phyloP scores from a whole-genome alignment of 2,888 invertebrate species.

The Proisotoma minuta region DNA sequence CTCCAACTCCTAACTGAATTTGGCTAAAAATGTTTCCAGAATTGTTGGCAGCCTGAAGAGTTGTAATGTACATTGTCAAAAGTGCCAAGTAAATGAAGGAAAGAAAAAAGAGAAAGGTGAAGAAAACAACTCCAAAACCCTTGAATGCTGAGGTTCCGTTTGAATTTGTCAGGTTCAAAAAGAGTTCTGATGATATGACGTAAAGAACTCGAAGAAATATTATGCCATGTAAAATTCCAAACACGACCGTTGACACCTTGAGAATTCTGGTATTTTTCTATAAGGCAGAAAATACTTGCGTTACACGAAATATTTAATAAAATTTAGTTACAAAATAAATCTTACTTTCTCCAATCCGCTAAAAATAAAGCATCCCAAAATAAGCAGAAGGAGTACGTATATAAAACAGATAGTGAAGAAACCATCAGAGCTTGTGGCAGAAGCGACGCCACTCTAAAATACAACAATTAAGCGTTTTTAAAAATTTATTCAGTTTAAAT shows the following conservation, averaged over 20 bases:
- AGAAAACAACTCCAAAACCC: conserved; percentile 8
- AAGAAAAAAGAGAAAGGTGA: conserved; percentile 9
- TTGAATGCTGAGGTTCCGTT: not conserved
- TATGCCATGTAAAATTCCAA: conserved; percentile 3
- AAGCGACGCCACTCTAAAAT: not conserved
- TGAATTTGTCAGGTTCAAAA: not conserved
- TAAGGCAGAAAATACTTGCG: not conserved
- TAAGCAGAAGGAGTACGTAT: not conserved
- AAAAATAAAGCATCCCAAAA: conserved; percentile 3
- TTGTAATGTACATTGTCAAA: conserved; percentile 3
- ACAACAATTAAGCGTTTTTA: too few relatives aligned
- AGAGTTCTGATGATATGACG: conserved; percentile 3
- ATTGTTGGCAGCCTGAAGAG: conserved; percentile 3
- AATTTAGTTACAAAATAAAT: not conserved
- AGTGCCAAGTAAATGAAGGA: conserved; percentile 10
- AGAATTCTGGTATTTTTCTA: conserved; percentile 5
- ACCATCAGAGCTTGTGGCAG: not conserved
- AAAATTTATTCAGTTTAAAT: not conserved
- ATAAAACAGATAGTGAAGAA: conserved; percentile 5
- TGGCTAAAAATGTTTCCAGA: conserved; percentile 11
- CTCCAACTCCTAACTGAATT: not conserved
- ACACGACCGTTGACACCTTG: not conserved
- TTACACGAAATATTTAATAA: not conserved
- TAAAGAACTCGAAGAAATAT: conserved; percentile 10
- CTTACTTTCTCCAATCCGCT: conserved; percentile 5